Base-by-base conservation (phyloP, 2,797 vertebrate species). In the Acanthornis magna region DNA sequence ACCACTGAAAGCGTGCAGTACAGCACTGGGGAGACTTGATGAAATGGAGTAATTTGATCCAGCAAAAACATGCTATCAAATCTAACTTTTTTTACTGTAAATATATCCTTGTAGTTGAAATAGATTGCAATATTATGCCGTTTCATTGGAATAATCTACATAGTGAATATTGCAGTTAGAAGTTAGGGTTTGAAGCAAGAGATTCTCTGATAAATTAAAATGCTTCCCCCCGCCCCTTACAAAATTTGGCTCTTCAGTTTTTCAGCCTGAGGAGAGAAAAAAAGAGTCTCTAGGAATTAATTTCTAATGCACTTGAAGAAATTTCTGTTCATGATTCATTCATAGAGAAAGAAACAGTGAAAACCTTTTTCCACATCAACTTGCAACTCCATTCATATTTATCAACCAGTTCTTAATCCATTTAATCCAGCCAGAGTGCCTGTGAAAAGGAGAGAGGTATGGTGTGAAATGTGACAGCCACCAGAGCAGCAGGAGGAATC, bases 381-480 rank as follows among this genome's bases (percentile, higher is more conserved):
- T 90, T 88, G 80, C 89, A 65, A 87, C 85, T 94, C 93, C 95
- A 92, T 84, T 79, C 94, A 94, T 68, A 85, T 96, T 85, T 93
- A 89, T 94, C 96, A 86, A 89, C 82, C 67, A 23, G 78, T 81
- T 85, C 91, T 81, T 95, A 93, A 95, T 95, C 82, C 92, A 58
- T 97, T 86, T 96, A 95, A 95, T 96, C 88, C 95, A 93, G 63
- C 89, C 93, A 88, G 91, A 71, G 96, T 84, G 92, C 85, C 94
- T 80, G 94, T 91, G 85, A 96, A 93, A 72, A 85, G 79, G 82
- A 95, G 87, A 73, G 74, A 85, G 62, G 75, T 83, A 80, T 63
- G 86, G 93, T 96, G 95, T 94, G 92, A 95, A 94, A 96, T 92
- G 95, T 76, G 87, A 96, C 76, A 95, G 71, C 88, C 81, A 94